Evolutionary conservation across 2,797 vertebrate genomes (phyloP), one percentile per base, ranked within the genome.

Genomic region (Steatocranus sp.): DNA sequence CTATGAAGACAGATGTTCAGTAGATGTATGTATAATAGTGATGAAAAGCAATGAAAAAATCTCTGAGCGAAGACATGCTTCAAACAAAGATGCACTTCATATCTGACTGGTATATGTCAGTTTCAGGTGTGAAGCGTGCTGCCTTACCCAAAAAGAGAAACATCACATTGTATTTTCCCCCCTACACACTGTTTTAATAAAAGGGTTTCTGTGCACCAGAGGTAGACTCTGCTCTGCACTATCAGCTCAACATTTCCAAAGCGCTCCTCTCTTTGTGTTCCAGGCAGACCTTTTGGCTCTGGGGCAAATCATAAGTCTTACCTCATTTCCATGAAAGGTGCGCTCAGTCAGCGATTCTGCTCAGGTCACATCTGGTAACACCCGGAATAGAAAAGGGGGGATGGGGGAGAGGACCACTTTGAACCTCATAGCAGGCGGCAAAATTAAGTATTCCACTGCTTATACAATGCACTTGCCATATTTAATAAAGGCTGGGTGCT

Each of bases 361-460:
- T 82, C 78, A 85, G 90, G 91, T 92, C 94, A 96, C 95, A 96
- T 96, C 95, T 96, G 95, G 94, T 89, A 86, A 54, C 83, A 70
- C 83, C 89, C 78, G 32, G 58, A 89, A 88, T 34, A 89, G 81
- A 82, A 2, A 34, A 76, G 38, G 9, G 9, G 20, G 18, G 66
- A 48, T 4, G 41, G n/a, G 11, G 11, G 41, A 43, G 54, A 61
- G 36, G 34, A 23, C 30, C 50, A 73, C 93, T 94, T 95, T 95
- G 87, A 94, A 94, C 93, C 93, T 95, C 90, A 94, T 93, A 94
- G 92, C 85, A 32, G 84, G 77, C n/a, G 23, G 77, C 89, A 79
- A 76, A 86, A 82, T 73, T 75, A 84, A 83, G 74, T 86, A 85
- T 83, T 76, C 30, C 58, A 77, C 75, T 77, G 76, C 81, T 75